Conservation (phyloP, 2,888 invertebrate species). For the Drosophila peninsularis region DNA sequence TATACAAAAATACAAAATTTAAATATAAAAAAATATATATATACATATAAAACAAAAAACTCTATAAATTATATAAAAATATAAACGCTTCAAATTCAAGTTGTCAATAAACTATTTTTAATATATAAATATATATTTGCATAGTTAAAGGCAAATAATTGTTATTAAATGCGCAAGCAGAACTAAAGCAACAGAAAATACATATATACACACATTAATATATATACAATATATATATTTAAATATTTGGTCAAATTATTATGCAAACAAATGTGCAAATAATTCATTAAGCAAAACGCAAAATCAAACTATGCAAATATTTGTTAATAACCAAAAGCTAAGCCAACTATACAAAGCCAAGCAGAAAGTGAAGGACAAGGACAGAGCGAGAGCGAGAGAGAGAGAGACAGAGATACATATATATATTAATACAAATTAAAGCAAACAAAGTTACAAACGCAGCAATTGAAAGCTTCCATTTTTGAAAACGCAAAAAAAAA, state of each 20-base stretch:
- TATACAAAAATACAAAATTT: slow-evolving; percentile 28
- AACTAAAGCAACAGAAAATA: slow-evolving; percentile 6
- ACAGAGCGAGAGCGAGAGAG: slow-evolving; percentile 8
- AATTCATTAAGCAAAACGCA: slow-evolving; percentile 26
- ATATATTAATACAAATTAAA: slow-evolving; percentile 45
- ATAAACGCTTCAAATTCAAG: slow-evolving; percentile 46
- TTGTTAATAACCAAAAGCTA: slow-evolving; percentile 49
- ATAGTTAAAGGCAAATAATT: slow-evolving; percentile 18
- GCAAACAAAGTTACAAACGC: slow-evolving; percentile 77
- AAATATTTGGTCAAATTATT: slow-evolving; percentile 39
- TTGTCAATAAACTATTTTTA: slow-evolving; percentile 56
- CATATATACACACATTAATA: slow-evolving; percentile 13
- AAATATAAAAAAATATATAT: slow-evolving; percentile 14
- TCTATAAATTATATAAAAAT: slow-evolving; percentile 8
- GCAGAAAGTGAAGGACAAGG: neutral
- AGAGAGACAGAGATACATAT: slow-evolving; percentile 19
- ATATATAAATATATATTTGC: slow-evolving; percentile 33
- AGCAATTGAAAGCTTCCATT: slow-evolving; percentile 80
- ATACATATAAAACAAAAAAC: slow-evolving; percentile 3
- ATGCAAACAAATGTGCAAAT: slow-evolving; percentile 34
- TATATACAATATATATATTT: slow-evolving; percentile 23
- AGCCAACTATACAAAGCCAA: slow-evolving; percentile 7
- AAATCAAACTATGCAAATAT: slow-evolving; percentile 58
- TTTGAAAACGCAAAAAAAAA: slow-evolving; percentile 49
- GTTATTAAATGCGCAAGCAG: slow-evolving; percentile 42